Evolutionary conservation across 2,113 vertebrate genomes (phyloP).

Genomic region (Serinus canaria): DNA sequence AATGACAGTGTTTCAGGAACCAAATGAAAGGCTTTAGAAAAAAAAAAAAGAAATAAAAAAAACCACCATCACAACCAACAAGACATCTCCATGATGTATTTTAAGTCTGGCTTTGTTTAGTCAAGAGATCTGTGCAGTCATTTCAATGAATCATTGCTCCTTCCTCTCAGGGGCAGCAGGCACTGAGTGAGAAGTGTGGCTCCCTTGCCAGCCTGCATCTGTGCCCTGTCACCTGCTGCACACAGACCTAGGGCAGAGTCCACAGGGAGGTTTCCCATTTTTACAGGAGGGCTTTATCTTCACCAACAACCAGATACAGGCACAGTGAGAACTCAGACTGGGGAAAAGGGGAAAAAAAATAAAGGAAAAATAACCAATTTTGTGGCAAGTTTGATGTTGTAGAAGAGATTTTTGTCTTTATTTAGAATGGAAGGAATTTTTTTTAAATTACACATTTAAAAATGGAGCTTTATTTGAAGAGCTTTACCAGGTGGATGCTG

Average conservation of each 20-base stretch:
- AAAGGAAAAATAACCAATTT: background rate
- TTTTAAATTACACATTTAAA: background rate
- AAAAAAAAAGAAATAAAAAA: background rate
- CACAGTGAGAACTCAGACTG: background rate
- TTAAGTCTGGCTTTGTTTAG: background rate
- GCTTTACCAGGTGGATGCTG: background rate
- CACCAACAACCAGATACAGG: background rate
- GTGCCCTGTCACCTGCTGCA: background rate
- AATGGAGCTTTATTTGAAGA: background rate
- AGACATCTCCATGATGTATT: background rate
- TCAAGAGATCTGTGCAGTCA: background rate
- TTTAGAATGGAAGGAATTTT: background rate
- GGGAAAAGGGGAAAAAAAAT: accelerated
- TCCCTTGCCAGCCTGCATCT: background rate
- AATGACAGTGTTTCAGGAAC: background rate
- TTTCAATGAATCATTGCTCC: background rate
- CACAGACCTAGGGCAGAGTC: background rate
- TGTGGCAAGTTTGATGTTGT: background rate
- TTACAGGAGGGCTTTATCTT: background rate
- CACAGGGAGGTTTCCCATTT: background rate
- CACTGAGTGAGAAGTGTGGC: background rate
- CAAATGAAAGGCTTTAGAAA: background rate
- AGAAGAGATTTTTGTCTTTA: background rate
- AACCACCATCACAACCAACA: too few species aligned
- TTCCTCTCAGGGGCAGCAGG: background rate